Base-by-base conservation (phyloP, 2,888 invertebrate genomes). In the Amphipyra berbera region DNA sequence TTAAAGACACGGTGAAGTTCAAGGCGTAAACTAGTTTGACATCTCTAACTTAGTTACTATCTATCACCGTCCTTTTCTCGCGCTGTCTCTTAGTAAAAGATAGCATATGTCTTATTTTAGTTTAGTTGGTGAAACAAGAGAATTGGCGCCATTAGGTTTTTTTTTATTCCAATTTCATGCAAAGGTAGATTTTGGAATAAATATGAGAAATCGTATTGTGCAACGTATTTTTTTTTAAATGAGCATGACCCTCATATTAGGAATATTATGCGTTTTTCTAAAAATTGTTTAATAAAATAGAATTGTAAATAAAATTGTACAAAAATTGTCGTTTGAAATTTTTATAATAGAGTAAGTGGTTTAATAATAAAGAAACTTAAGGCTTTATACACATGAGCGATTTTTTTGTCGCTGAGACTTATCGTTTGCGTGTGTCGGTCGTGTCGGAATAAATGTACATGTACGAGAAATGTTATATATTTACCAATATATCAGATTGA, bases 241-340 rank as follows among this genome's bases (percentile, higher is more conserved):
- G 42, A 33, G 14, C 9, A 33, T 47, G 14, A n/a, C n/a, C 13
- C 46, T 14, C 13, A n/a, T 45, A 50, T 45, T 21, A 44, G n/a
- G n/a, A n/a, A n/a, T n/a, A n/a, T n/a, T 27, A 35, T 4, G 27
- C 12, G 37, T 44, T 30, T 55, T 65, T 48, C 15, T 60, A 21
- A n/a, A 54, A 48, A 59, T 69, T 41, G 45, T 61, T 52, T 45
- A 48, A 27, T 15, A 50, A 37, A 52, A n/a, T n/a, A n/a, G 2
- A 46, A 57, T 62, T 76, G 77, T 76, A 73, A 59, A 76, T 73
- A 77, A 40, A 41, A 45, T 9, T 76, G 76, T 76, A 76, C 71
- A 77, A 68, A 70, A 61, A 70, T 58, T 49, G 15, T 62, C 50
- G 46, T 76, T 70, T 53, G 50, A 56, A 66, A 45, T 63, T 74